Evolutionary conservation across 1,140 invertebrate genomes (phyloP).

Genomic region (Leptonema lineaticorne): DNA sequence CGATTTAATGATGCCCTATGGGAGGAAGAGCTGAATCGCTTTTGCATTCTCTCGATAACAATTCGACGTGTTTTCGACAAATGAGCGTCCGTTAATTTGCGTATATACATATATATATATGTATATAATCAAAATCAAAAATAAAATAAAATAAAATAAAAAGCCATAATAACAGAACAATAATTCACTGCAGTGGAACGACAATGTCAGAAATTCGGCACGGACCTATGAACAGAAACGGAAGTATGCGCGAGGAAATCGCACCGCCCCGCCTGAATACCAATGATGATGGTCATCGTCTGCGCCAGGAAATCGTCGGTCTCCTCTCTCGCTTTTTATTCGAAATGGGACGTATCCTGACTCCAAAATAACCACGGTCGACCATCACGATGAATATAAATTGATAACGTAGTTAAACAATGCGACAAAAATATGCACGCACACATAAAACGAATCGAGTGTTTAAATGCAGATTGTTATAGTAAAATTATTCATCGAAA

Average conservation of each 20-base stretch:
- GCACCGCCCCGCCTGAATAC: slow-evolving; percentile 27
- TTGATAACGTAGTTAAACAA: too few relatives aligned
- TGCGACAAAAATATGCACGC: not conserved
- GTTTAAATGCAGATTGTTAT: too few relatives aligned
- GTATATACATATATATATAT: not conserved
- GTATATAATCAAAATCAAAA: not conserved
- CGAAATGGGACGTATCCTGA: slow-evolving; percentile 15
- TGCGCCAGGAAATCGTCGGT: slow-evolving; percentile 4
- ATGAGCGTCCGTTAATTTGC: not conserved
- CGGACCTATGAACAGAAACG: slow-evolving; percentile 21
- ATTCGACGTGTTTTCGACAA: not conserved
- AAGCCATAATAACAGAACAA: too few relatives aligned
- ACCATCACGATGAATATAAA: too few relatives aligned
- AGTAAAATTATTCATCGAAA: too few relatives aligned
- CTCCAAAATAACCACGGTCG: not conserved
- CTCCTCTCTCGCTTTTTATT: not conserved
- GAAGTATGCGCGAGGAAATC: slow-evolving; percentile 31
- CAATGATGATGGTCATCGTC: slow-evolving; percentile 28
- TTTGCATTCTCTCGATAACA: too few relatives aligned
- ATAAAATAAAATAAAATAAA: too few relatives aligned
- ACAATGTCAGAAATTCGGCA: slow-evolving; percentile 34
- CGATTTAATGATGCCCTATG: not conserved
- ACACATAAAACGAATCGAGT: too few relatives aligned
- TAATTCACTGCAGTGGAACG: not conserved
- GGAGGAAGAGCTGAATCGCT: not conserved